Percentiles rank a stretch among this genome's conserved stretches.
Conservation (phyloP, 1,140 invertebrate genomes). For the Drosophila triauraria region DNA sequence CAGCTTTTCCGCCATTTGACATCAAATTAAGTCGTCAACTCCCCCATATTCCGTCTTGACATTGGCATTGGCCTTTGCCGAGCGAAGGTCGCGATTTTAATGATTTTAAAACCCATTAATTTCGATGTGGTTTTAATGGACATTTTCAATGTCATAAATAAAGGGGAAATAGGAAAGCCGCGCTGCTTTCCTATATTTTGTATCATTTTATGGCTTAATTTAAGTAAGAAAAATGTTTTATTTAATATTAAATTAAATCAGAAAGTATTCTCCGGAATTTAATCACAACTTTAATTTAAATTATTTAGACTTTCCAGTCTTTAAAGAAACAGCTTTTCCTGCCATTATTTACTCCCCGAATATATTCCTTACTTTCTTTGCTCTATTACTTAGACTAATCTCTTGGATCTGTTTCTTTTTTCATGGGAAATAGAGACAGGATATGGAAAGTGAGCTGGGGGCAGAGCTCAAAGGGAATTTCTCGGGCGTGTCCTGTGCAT, state of each 20-base stretch:
- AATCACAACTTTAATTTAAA: too few relatives aligned
- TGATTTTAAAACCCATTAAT: constrained; percentile 11
- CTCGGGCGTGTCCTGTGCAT: constrained; percentile 31
- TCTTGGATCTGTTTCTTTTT: neutral
- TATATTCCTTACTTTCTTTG: neutral
- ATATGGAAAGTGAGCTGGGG: neutral
- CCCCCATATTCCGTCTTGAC: neutral
- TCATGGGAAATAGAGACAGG: neutral
- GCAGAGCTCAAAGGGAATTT: constrained; percentile 55
- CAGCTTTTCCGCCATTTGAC: constrained; percentile 24
- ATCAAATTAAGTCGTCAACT: constrained; percentile 35
- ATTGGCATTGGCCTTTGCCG: neutral
- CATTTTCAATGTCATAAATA: constrained; percentile 1
- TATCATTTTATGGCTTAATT: too few relatives aligned
- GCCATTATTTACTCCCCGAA: neutral
- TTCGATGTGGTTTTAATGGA: neutral
- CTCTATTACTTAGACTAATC: constrained; percentile 2
- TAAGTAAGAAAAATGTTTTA: too few relatives aligned
- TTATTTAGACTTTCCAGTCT: too few relatives aligned
- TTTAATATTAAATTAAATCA: too few relatives aligned
- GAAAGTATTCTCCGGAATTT: too few relatives aligned
- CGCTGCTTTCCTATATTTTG: neutral
- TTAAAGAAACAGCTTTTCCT: too few relatives aligned
- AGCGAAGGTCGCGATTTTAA: constrained; percentile 7
- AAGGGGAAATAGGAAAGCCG: too few relatives aligned